Base-by-base conservation (phyloP, 2,113 vertebrate genomes). In the Lasiurus borealis region DNA sequence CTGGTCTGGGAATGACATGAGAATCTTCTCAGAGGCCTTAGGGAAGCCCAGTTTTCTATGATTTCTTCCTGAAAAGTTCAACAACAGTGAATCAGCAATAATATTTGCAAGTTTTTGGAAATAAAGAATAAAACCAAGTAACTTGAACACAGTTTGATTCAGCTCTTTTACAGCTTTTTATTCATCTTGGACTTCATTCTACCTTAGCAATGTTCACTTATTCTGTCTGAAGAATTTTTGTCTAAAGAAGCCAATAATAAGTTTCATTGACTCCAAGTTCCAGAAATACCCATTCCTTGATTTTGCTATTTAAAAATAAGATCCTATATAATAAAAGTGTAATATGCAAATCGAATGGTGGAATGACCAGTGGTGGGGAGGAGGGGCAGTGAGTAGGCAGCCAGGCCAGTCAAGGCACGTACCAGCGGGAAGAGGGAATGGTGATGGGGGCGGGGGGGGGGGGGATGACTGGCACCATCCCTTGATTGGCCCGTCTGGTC, bases 241-340 rank as follows among this genome's bases (percentile, higher is more conserved):
- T 88, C 93, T 88, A 31, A 95, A 73, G 44, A 88, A 72, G 12
- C 13, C 34, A 95, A 75, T 62, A 64, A 9, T 48, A 89, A 84
- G 27, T 96, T 89, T 46, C 34, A 15, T 76, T 46, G 27, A 34
- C 71, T 9, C 57, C 57, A 87, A 54, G 36, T 40, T 80, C 18
- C 69, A 91, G 34, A 90, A 83, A 78, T n/a, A 44, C 3, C 12
- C 21, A 50, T 40, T 72, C 7, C 59, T 94, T 86, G 36, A 84
- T 89, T 91, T 85, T 86, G 31, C 78, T 80, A 2, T 73, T 4
- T 88, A 57, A 94, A 90, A 75, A 44, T 69, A 48, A 21, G 25
- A 62, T 62, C 9, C 59, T 62, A 62, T 62, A 12, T 27, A 62
- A 27, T 62, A 62, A 62, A 62, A 62, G 3, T 1, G 4, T 62